Evolutionary conservation across 2,888 invertebrate genomes (phyloP), one percentile per base, ranked within the genome.

Genomic region (Epsilonema sp.): DNA sequence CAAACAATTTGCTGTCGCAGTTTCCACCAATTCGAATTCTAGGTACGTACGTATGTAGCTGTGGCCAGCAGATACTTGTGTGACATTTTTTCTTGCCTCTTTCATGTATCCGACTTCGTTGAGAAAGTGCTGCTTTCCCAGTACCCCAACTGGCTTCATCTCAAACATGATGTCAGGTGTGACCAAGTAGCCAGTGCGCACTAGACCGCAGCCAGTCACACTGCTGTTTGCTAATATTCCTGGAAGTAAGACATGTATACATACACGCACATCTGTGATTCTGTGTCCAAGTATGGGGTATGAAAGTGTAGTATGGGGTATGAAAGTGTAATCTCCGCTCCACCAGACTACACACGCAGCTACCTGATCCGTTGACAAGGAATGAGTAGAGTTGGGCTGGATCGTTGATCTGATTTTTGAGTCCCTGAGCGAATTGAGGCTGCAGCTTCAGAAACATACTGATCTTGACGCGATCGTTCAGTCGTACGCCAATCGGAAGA

Each of bases 401-500:
- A 25, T 48, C 48, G 36, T 44, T 26, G 11, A 50, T 26, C 21
- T 50, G 38, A 3, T 20, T 19, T 24, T 36, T 36, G 8, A 50
- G n/a, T 20, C 39, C 39, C 16, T 45, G 46, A 2, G 31, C 20
- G 25, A 49, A 51, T 13, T 43, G 23, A 20, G 42, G 36, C 13
- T 45, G 2, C 2, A 49, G 37, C 20, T 36, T 39, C 20, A 51
- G 25, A 42, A 42, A 52, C 43, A 46, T 36, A 37, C 31, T 26
- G 31, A 37, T 47, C 19, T 23, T 44, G 26, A 51, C 49, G 20
- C 50, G 40, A 22, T 51, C 51, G 20, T 37, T 48, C n/a, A 51
- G 23, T 2, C 36, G 43, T 1, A 26, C 41, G 0, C 87, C 87
- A 0, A 87, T 86, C 55, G 76, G 76, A 1, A 83, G 68, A 61